Evolutionary conservation across 2,113 vertebrate species (phyloP), one percentile per base, ranked within the genome.

Genomic region (Cairina moschata): DNA sequence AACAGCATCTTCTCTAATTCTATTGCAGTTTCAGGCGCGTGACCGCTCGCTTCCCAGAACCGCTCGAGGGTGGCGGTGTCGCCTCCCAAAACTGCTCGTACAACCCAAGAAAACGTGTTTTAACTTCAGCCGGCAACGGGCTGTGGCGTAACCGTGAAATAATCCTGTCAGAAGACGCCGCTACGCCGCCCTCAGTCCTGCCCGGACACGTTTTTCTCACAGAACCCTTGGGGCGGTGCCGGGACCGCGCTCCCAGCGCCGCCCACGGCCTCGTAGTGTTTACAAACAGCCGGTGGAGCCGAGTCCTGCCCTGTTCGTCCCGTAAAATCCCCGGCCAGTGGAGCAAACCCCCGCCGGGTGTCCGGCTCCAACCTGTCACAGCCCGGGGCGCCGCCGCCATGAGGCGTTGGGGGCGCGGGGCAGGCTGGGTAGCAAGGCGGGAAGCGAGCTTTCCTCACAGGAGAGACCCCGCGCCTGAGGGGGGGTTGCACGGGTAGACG

Each of bases 241-340:
- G 34, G 31, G 36, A 62, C 68, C 86, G 59, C 25, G 73, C 46
- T 54, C 52, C n/a, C 63, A 68, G 75, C 86, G n/a, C 93, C 95
- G 83, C 95, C 96, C 90, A 74, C 82, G 79, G 76, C n/a, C 26
- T 42, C 66, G 83, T 81, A 58, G 81, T 98, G 97, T 98, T 98
- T 98, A 98, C 98, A 98, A 98, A 98, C 97, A 98, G 95, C 69
- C 85, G 62, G 48, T 81, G 81, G 65, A 88, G 86, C 91, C 5
- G 14, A 21, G 52, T 91, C 3, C 13, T 11, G 67, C 58, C 23
- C 14, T 1, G 40, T 76, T 54, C 55, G 36, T 21, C 28, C 56
- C 28, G 55, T 38, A 4, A 50, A 50, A 50, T 17, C 4, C 5
- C 31, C 8, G 40, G 58, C 11, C 46, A 18, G 22, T 6, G 5